Conservation (phyloP, 2,888 invertebrate species). For the Harpalus rufipes region DNA sequence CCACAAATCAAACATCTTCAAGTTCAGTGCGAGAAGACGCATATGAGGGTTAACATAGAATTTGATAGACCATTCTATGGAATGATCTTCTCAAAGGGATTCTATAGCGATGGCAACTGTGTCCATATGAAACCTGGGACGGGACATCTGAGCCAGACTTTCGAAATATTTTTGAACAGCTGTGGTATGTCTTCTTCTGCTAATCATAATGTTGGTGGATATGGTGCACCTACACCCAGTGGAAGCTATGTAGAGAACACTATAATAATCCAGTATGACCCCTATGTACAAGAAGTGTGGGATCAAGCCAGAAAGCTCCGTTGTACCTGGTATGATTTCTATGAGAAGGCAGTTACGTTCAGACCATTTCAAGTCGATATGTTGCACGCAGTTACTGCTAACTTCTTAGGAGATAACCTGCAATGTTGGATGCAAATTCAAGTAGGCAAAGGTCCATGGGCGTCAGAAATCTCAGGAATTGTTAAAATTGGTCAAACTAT, state of each 20-base stretch:
- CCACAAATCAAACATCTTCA: conserved; percentile 95
- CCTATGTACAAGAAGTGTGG: conserved; percentile 97
- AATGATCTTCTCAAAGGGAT: conserved; percentile 97
- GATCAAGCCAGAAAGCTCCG: conserved; percentile 95
- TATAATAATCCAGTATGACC: conserved; percentile 96
- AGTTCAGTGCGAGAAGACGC: conserved; percentile 97
- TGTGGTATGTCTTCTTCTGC: conserved; percentile 97
- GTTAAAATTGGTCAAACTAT: conserved; percentile 97
- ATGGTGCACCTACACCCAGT: conserved; percentile 93
- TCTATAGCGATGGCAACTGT: conserved; percentile 94
- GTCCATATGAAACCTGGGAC: conserved; percentile 95
- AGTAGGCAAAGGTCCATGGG: conserved; percentile 97
- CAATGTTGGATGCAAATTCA: conserved; percentile 99
- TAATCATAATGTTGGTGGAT: conserved; percentile 89
- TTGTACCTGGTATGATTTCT: conserved; percentile 98
- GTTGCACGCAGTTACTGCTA: conserved; percentile 96
- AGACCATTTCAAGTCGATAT: conserved; percentile 97
- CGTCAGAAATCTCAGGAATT: conserved; percentile 96
- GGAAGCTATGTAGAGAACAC: conserved; percentile 97
- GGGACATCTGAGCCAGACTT: conserved; percentile 93
- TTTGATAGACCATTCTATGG: conserved; percentile 97
- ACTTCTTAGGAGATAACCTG: conserved; percentile 96
- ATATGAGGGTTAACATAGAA: conserved; percentile 96
- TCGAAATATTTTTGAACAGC: conserved; percentile 95
- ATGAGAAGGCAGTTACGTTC: conserved; percentile 96